phyloP scores from a whole-genome alignment of 2,888 invertebrate genomes.

The Cephalotes varians region DNA sequence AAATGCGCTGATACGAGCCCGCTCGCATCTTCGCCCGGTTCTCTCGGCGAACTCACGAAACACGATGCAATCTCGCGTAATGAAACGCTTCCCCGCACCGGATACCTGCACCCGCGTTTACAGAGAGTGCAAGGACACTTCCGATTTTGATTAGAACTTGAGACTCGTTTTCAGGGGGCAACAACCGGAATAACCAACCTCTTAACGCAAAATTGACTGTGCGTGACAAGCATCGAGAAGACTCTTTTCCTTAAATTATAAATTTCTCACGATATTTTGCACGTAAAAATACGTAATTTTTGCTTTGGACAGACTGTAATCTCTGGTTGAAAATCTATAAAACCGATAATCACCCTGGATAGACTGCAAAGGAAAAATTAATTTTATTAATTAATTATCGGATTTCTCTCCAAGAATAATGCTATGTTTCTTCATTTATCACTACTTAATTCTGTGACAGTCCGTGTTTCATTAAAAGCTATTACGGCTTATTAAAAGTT shows the following conservation, averaged over 20 bases:
- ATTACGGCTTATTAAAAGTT: not conserved
- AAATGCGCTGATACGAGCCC: slow-evolving; percentile 72
- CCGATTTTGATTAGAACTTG: slow-evolving; percentile 22
- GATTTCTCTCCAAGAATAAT: not conserved
- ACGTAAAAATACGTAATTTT: not conserved
- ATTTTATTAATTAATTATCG: not conserved
- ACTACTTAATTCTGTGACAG: not conserved
- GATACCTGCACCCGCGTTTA: not conserved
- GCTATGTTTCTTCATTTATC: not conserved
- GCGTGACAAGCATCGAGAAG: not conserved
- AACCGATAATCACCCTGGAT: not conserved
- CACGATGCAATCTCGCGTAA: slow-evolving; percentile 72
- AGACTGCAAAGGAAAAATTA: not conserved
- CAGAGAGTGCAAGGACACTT: slow-evolving; percentile 1
- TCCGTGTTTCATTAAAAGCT: not conserved
- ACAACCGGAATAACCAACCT: not conserved
- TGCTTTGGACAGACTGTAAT: not conserved
- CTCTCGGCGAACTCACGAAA: slow-evolving; percentile 51
- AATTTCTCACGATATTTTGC: not conserved
- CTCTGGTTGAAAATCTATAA: not conserved
- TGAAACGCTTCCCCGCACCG: slow-evolving; percentile 71
- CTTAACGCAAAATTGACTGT: not conserved
- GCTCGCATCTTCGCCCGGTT: slow-evolving; percentile 28
- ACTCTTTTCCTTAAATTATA: not conserved
- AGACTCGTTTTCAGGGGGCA: not conserved